Evolutionary conservation across 2,888 invertebrate genomes (phyloP).

Genomic region (Elegia similella): DNA sequence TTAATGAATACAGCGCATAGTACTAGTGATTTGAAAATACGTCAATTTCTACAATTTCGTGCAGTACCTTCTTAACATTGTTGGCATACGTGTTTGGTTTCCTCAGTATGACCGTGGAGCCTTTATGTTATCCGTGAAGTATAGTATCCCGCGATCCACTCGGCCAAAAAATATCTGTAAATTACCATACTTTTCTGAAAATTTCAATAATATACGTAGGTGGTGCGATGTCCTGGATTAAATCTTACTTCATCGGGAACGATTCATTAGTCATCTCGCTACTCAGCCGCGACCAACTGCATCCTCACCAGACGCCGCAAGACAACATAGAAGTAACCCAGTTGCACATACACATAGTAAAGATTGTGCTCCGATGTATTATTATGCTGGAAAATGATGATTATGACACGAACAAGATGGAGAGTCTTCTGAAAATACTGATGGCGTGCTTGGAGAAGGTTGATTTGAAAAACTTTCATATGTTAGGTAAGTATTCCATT

Average conservation of each 20-base stretch:
- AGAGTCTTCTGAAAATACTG: constrained; percentile 66
- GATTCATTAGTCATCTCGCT: constrained; percentile 59
- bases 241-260: constrained; percentile 55
- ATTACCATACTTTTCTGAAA: no score
- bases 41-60: no score
- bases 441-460: constrained; percentile 62
- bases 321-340: constrained; percentile 65
- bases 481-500: constrained; percentile 62
- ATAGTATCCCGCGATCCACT: no score
- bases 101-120: no score
- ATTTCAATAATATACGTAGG: no score
- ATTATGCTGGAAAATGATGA: constrained; percentile 44
- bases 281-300: constrained; percentile 55
- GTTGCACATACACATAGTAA: constrained; percentile 64
- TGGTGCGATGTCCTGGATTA: constrained; percentile 58
- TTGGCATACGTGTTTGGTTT: no score
- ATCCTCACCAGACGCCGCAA: constrained; percentile 60
- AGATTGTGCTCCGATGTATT: constrained; percentile 57
- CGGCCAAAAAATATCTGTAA: no score
- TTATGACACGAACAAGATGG: constrained; percentile 50
- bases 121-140: no score
- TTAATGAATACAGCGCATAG: no score
- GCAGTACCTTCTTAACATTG: no score
- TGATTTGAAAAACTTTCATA: constrained; percentile 72
- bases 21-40: no score